These are phyloP conservation scores for Nemoura dubitans DNA, from an alignment of 2,888 invertebrate species.

Conservation along the genomic window DNA sequence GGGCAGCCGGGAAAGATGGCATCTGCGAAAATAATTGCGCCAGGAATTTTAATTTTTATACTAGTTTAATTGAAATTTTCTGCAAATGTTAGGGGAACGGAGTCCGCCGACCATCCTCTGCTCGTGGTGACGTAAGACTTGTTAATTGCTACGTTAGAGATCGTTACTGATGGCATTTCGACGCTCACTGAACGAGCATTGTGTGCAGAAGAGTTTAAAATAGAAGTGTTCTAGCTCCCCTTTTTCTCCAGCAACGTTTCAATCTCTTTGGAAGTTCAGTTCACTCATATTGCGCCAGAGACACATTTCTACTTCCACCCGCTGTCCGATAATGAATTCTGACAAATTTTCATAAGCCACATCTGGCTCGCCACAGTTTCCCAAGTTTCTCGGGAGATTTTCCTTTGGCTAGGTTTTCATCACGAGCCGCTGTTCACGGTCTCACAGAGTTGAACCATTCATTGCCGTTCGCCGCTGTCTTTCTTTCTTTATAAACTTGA, in stretches of 20 bases:
- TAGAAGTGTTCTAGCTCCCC: neutral
- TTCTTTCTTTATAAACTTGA: neutral
- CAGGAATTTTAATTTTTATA: constrained; percentile 1
- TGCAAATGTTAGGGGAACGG: neutral
- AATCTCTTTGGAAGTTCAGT: neutral
- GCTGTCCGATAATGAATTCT: neutral
- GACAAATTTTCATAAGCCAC: neutral
- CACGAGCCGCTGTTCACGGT: too few relatives aligned
- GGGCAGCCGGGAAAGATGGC: neutral
- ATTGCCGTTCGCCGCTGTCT: too few relatives aligned
- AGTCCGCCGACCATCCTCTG: too few relatives aligned
- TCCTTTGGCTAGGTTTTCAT: too few relatives aligned
- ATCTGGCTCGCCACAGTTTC: too few relatives aligned
- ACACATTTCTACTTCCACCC: neutral
- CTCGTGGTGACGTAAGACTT: neutral
- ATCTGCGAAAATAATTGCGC: constrained; percentile 7
- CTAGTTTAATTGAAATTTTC: constrained; percentile 3
- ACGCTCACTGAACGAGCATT: neutral
- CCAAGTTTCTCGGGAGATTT: too few relatives aligned
- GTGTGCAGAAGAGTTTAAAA: neutral
- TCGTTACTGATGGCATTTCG: neutral
- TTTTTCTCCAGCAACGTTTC: neutral
- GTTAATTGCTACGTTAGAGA: neutral
- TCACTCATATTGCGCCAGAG: neutral
- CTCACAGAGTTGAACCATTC: too few relatives aligned